Evolutionary conservation across 64 coral and sea anemone genomes (phyloP), one percentile per base, ranked within the genome.

Genomic region (Acropora tenuis): DNA sequence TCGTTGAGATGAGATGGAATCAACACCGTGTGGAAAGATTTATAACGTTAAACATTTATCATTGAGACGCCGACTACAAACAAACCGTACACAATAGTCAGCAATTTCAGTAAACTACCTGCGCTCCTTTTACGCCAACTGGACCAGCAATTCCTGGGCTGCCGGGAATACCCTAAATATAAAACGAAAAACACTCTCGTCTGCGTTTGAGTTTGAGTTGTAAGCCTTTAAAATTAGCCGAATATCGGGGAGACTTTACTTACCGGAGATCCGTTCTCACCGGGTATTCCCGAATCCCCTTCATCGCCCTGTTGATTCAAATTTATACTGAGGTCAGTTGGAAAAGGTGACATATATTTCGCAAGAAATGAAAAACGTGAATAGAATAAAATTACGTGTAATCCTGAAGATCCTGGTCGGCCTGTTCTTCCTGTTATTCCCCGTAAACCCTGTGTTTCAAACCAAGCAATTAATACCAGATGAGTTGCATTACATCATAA

Each of bases 61-160:
- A 9, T 42, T 41, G 10, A 8, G 7, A 71, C 13, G 13, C 9
- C 48, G 5, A 2, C 72, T 6, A 8, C 72, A 4, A 1, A 9
- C 3, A 48, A 49, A 48, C 18, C 11, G 12, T 47, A 78, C 11
- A 48, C 43, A 4, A 30, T 71, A 4, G 75, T 18, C 17, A 46
- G 42, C 12, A 2, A 12, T 67, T 3, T 71, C 68, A 20, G 8
- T 47, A 65, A 47, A 59, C 47, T 80, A 90, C 88, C 88, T 75
- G 30, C 12, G 74, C 66, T 18, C 89, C 89, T 74, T 74, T 58
- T 6, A 73, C 52, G 57, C 89, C 89, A 47, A 20, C n/a, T 13
- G 79, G 71, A 9, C 89, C 89, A 44, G 79, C 3, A 59, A 16
- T 74, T 75, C 89, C 89, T 82, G 89, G 79, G 57, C 55, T 67